Percentiles rank a stretch among this genome's conserved stretches.
Evolutionary conservation across 2,888 invertebrate species (phyloP).

Genomic region (Caenorhabditis doughertyi): DNA sequence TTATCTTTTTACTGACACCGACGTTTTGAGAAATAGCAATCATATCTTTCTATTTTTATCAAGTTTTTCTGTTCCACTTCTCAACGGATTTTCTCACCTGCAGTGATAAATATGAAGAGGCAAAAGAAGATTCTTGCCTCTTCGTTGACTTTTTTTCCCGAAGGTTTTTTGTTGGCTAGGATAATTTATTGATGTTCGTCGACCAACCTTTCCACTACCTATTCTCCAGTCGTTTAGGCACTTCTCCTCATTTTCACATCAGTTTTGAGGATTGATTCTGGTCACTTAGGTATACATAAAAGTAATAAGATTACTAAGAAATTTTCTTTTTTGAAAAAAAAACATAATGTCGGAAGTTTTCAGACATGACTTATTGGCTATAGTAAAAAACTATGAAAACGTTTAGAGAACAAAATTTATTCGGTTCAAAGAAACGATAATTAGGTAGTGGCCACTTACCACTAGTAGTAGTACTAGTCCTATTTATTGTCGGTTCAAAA

Average conservation of each 20-base stretch:
- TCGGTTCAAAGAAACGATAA: constrained; percentile 4
- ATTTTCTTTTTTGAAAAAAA: neutral
- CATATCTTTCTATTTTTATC: constrained; percentile 19
- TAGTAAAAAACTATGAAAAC: neutral
- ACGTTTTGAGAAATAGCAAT: neutral
- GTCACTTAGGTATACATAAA: neutral
- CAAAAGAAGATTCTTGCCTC: neutral
- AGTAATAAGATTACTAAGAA: neutral
- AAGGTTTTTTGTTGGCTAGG: constrained; percentile 20
- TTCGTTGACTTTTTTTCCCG: constrained; percentile 1
- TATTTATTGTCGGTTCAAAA: constrained; percentile 33
- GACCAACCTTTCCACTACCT: constrained; percentile 38
- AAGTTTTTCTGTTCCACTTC: constrained; percentile 23
- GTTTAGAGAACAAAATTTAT: constrained; percentile 4
- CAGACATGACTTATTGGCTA: neutral
- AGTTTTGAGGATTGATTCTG: constrained; percentile 16
- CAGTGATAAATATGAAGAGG: constrained; percentile 3
- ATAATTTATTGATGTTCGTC: constrained; percentile 50
- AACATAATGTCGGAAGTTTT: neutral
- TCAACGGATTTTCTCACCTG: constrained; percentile 19
- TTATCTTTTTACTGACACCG: constrained; percentile 25
- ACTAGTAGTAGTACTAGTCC: constrained; percentile 18
- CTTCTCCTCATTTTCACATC: constrained; percentile 14
- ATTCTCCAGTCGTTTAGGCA: constrained; percentile 34
- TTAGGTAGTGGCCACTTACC: constrained; percentile 11